Conservation (phyloP, 2,797 vertebrate species). For the Malacoraja senta region DNA sequence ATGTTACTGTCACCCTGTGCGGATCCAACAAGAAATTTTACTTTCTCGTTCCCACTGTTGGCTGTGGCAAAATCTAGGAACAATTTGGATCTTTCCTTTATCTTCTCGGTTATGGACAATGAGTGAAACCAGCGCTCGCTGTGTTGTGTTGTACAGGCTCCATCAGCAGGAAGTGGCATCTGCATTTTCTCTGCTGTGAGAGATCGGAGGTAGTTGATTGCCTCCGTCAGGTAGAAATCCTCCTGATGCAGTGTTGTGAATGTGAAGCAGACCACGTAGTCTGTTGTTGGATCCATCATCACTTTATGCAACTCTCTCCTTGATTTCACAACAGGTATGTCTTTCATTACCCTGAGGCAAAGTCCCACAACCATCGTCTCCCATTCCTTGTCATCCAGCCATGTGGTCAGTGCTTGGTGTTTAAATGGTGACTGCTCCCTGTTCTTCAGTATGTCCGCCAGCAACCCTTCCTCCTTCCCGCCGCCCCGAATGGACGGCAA, state of each 20-base stretch:
- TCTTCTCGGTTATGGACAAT: background rate
- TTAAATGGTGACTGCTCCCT: too few species aligned
- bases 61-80: too few species aligned
- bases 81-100: constrained; percentile 35
- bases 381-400: constrained; percentile 40
- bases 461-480: too few species aligned
- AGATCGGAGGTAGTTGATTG: constrained; percentile 41
- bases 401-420: constrained; percentile 38
- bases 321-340: constrained; percentile 40
- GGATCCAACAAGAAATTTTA: too few species aligned
- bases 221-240: constrained; percentile 41
- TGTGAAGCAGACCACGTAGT: constrained; percentile 43
- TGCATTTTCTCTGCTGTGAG: background rate
- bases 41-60: too few species aligned
- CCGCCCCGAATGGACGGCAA: too few species aligned
- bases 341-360: constrained; percentile 43
- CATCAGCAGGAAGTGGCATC: background rate
- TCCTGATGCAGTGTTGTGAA: constrained; percentile 43
- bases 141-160: background rate
- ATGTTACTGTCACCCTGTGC: too few species aligned
- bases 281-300: constrained; percentile 36
- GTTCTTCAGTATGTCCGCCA: too few species aligned
- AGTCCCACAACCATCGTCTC: constrained; percentile 44
- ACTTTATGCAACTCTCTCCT: constrained; percentile 41
- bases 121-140: constrained; percentile 42